Conservation (phyloP, 1,140 invertebrate species). For the Scaptomyza hsui region DNA sequence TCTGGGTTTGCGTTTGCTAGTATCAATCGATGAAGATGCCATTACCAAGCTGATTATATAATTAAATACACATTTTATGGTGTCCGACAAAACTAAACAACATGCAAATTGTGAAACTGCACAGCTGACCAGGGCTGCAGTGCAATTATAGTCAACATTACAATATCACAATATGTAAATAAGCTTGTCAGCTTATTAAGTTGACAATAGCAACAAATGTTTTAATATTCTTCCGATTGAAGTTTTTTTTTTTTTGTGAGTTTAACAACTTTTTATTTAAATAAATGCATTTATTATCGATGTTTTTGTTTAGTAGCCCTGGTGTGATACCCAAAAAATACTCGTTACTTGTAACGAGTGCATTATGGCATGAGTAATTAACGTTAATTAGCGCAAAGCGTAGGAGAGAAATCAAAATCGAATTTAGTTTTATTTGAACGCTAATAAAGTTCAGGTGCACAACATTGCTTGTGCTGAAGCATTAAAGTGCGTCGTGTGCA, state of each 20-base stretch:
- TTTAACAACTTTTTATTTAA: not conserved
- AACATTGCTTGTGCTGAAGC: not conserved
- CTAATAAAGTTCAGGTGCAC: constrained; percentile 57
- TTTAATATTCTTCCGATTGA: no score
- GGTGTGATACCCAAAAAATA: constrained; percentile 1
- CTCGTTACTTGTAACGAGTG: constrained; percentile 10
- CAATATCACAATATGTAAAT: not conserved
- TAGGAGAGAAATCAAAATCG: constrained; percentile 63
- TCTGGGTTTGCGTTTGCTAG: constrained; percentile 75
- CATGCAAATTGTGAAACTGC: constrained; percentile 13
- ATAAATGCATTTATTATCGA: not conserved
- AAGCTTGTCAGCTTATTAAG: not conserved
- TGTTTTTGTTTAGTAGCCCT: constrained; percentile 3
- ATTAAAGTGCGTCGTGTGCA: constrained; percentile 19
- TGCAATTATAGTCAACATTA: not conserved
- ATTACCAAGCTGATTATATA: constrained; percentile 74
- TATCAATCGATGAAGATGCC: constrained; percentile 61
- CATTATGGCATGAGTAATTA: constrained; percentile 28
- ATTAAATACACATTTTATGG: constrained; percentile 65
- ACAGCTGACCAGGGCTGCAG: constrained; percentile 29
- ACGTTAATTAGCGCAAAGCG: constrained; percentile 62
- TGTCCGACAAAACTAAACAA: constrained; percentile 22
- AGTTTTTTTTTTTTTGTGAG: not conserved
- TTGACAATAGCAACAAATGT: not conserved
- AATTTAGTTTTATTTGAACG: constrained; percentile 62